Conservation (phyloP, 2,888 invertebrate species). For the Pantelozetes paolii region DNA sequence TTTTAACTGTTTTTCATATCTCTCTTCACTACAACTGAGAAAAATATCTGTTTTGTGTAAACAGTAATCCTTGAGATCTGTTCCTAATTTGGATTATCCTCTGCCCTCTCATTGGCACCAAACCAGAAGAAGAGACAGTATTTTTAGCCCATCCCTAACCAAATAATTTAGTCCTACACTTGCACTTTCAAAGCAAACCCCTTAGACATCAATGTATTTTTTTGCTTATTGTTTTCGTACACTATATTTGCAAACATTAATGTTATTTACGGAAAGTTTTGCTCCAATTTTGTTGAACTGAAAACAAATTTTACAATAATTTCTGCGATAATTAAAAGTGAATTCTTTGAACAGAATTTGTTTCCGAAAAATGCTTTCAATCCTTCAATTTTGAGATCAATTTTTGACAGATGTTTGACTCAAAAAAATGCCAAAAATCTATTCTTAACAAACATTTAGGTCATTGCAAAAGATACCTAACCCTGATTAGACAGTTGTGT, state of each 20-base stretch:
- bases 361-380: neutral
- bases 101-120: neutral
- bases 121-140: neutral
- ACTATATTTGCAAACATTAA: neutral
- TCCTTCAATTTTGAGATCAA: neutral
- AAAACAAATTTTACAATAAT: too few species aligned
- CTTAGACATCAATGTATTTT: too few species aligned
- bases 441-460: neutral
- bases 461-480: conserved; percentile 13
- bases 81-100: conserved; percentile 15
- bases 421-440: neutral
- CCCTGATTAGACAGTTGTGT: neutral
- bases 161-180: neutral
- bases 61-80: conserved; percentile 21
- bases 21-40: neutral
- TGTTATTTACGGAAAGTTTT: too few species aligned
- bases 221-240: too few species aligned
- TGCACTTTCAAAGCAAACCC: neutral
- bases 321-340: too few species aligned
- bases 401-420: neutral
- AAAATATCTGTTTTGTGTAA: neutral
- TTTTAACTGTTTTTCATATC: too few species aligned
- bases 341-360: neutral
- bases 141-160: neutral
- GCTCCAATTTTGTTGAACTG: too few species aligned